Conservation (phyloP, 1,140 invertebrate species). For the Leptinotarsa undecemlineata region DNA sequence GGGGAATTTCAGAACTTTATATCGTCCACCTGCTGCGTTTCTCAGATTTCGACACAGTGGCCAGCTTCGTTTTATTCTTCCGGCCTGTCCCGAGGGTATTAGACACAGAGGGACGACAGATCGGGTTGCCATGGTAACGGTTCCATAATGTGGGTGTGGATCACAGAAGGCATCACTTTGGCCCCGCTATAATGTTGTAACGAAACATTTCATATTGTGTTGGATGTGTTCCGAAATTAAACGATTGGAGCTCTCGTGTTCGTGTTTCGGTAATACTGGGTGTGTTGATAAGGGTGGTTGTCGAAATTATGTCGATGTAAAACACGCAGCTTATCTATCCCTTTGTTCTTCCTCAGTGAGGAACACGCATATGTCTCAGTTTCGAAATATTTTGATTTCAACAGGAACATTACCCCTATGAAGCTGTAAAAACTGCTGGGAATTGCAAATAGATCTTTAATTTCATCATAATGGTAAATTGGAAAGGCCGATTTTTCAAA, state of each 20-base stretch:
- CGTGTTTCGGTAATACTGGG: neutral
- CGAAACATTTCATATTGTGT: neutral
- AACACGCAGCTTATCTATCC: no score
- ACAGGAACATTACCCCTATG: no score
- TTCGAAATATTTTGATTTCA: no score
- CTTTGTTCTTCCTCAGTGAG: no score
- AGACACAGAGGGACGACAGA: neutral
- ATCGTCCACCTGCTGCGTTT: neutral
- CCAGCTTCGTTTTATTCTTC: neutral
- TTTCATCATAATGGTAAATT: no score
- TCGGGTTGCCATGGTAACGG: neutral
- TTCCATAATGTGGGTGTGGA: conserved; percentile 2
- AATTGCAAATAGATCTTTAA: no score
- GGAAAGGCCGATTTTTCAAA: no score
- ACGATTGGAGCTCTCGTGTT: neutral
- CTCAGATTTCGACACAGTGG: neutral
- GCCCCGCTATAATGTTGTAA: no score
- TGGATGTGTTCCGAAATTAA: conserved; percentile 2
- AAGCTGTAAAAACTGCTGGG: no score
- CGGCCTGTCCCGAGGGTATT: neutral
- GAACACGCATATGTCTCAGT: no score
- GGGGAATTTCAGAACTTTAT: neutral
- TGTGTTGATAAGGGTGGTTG: no score
- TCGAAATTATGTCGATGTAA: no score
- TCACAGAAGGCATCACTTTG: neutral